Evolutionary conservation across 2,797 vertebrate species (phyloP).

Genomic region (Mormyrops boulengeri): DNA sequence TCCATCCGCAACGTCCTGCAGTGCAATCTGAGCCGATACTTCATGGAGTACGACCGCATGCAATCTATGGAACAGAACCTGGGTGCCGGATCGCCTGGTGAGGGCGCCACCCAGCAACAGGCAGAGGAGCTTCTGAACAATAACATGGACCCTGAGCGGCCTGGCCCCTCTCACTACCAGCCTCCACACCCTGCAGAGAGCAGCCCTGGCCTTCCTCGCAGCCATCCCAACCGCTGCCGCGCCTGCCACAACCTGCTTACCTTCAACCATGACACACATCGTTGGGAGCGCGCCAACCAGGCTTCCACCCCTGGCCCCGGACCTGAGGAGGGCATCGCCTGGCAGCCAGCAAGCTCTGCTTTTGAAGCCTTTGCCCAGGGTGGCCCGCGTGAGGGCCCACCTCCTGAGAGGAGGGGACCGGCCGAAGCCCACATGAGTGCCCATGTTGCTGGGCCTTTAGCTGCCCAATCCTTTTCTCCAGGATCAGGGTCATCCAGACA

Average conservation of each 20-base stretch:
- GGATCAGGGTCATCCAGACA: conserved; percentile 56
- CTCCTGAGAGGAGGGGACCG: conserved; percentile 64
- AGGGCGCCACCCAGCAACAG: conserved; percentile 67
- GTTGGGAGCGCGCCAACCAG: conserved; percentile 87
- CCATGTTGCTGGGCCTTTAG: conserved; percentile 21
- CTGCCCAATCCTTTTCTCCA: background rate
- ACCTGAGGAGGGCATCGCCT: conserved; percentile 54
- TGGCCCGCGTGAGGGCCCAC: conserved; percentile 66
- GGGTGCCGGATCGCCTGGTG: conserved; percentile 46
- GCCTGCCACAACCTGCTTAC: conserved; percentile 98
- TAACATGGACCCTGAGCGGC: conserved; percentile 84
- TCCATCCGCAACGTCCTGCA: conserved; percentile 90
- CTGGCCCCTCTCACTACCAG: conserved; percentile 79
- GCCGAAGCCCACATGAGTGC: background rate
- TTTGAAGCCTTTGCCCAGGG: conserved; percentile 70
- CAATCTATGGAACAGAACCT: conserved; percentile 85
- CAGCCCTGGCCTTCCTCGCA: conserved; percentile 69
- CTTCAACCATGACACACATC: conserved; percentile 95
- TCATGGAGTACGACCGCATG: conserved; percentile 92
- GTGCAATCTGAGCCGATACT: conserved; percentile 95
- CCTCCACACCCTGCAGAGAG: conserved; percentile 73
- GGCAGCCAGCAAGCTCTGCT: conserved; percentile 64
- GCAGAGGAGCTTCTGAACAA: conserved; percentile 90
- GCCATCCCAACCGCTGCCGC: conserved; percentile 91
- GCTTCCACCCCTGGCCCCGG: conserved; percentile 53